Evolutionary conservation across 2,888 invertebrate species (phyloP).

Genomic region (Rotaria sp.): DNA sequence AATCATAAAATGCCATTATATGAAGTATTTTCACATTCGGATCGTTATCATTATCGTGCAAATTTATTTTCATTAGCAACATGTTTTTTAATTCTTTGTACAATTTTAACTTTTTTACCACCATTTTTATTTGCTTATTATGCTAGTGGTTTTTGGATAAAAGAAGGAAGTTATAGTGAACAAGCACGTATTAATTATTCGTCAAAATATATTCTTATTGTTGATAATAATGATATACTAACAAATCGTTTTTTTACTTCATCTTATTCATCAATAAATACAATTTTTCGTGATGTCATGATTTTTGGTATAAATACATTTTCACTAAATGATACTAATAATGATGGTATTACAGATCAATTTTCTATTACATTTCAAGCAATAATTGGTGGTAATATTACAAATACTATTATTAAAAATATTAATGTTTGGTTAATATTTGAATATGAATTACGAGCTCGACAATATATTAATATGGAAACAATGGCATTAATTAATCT

Average conservation of each 20-base stretch:
- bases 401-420: not conserved
- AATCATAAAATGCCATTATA: conserved; percentile 51
- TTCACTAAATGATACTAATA: not conserved
- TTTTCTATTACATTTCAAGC: not conserved
- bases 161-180: conserved; percentile 66
- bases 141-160: conserved; percentile 69
- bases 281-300: not conserved
- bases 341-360: not conserved
- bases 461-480: not conserved
- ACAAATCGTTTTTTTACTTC: not conserved
- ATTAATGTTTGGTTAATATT: not conserved
- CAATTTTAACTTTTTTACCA: conserved; percentile 63
- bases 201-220: conserved; percentile 47
- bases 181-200: conserved; percentile 68
- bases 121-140: conserved; percentile 67
- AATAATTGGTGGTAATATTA: not conserved
- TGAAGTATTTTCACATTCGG: conserved; percentile 62
- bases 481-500: conserved; percentile 3
- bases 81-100: conserved; percentile 63
- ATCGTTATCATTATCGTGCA: conserved; percentile 68
- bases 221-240: not conserved
- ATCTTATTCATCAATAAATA: conserved; percentile 6
- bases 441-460: conserved; percentile 13
- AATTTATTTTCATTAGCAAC: conserved; percentile 69
- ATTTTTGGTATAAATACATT: not conserved